Evolutionary conservation across 2,797 vertebrate genomes (phyloP).

Genomic region (Prionace glauca): DNA sequence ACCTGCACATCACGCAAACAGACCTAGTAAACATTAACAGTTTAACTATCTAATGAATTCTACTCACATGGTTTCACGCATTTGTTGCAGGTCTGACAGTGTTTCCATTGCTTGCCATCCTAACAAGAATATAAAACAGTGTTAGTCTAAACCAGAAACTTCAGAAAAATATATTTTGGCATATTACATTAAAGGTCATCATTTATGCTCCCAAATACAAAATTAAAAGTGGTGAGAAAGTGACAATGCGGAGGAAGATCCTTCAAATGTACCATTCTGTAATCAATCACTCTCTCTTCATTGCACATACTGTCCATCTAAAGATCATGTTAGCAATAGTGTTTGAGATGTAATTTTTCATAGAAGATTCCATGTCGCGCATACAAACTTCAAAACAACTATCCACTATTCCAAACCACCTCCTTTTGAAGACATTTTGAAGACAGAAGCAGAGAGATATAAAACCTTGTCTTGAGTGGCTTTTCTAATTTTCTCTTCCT

Average conservation of each 20-base stretch:
- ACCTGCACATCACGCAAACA: neutral
- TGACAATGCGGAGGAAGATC: neutral
- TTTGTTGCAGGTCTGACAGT: conserved; percentile 75
- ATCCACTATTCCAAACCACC: neutral
- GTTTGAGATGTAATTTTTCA: neutral
- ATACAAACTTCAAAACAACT: neutral
- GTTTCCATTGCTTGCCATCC: conserved; percentile 84
- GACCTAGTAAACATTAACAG: neutral
- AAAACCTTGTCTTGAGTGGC: neutral
- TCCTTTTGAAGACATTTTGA: neutral
- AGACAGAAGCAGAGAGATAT: neutral
- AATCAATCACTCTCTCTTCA: neutral
- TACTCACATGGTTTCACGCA: conserved; percentile 91
- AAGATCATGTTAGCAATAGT: neutral
- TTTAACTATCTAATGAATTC: neutral
- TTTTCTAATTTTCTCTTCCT: neutral
- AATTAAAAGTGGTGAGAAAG: neutral
- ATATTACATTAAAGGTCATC: neutral
- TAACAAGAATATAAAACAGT: conserved; percentile 45
- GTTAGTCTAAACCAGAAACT: neutral
- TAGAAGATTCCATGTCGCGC: neutral
- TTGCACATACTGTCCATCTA: neutral
- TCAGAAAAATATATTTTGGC: neutral
- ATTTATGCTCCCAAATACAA: neutral
- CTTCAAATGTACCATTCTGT: neutral